A percentile compares a stretch with the other conserved stretches of the same genome.
These are phyloP conservation scores for Microtus ochrogaster DNA, from an alignment of 2,113 vertebrate species.

Conservation along the genomic window DNA sequence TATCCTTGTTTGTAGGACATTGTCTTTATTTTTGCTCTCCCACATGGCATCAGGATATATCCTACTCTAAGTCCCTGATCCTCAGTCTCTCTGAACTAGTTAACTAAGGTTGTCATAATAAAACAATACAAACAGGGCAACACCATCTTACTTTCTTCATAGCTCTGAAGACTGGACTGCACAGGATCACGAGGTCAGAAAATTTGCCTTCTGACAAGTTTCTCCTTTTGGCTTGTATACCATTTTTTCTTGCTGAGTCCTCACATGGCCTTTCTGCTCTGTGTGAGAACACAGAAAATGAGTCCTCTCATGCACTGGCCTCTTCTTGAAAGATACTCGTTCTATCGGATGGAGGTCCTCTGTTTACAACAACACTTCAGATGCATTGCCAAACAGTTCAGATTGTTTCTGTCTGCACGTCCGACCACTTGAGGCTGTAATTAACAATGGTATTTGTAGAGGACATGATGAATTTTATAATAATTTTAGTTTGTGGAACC, in stretches of 20 bases:
- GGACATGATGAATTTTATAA: not conserved
- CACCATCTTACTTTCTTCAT: not conserved
- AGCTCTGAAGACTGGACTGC: not conserved
- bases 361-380: not conserved
- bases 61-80: not conserved
- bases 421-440: not conserved
- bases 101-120: not conserved
- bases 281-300: fast-evolving
- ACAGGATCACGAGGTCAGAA: not conserved
- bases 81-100: not conserved
- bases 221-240: not conserved
- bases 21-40: not conserved
- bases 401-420: not conserved
- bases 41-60: not conserved
- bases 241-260: not conserved
- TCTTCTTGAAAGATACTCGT: not conserved
- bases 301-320: not conserved
- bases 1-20: not conserved
- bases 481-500: not conserved
- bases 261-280: not conserved
- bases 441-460: not conserved
- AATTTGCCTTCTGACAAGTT: not conserved
- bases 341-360: not conserved
- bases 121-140: not conserved
- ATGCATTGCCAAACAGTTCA: not conserved